Conservation (phyloP, 2,888 invertebrate genomes). For the Cataglyphis rosenhaueri region DNA sequence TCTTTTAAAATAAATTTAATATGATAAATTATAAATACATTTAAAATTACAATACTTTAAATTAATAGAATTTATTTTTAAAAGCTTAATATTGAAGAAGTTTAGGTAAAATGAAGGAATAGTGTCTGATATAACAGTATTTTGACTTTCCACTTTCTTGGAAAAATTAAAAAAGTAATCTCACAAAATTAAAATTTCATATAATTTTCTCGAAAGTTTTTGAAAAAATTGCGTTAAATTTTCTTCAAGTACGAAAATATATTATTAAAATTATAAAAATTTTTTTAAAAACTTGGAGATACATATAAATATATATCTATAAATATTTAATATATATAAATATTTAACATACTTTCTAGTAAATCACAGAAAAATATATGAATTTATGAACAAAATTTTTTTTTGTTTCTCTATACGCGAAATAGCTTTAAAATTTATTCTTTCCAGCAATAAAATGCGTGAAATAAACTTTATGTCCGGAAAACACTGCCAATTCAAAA, state of each 20-base stretch:
- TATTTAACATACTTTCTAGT: not conserved
- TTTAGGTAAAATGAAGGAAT: not conserved
- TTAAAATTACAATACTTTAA: not conserved
- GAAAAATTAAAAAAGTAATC: not conserved
- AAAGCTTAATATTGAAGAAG: not conserved
- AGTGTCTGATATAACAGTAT: not conserved
- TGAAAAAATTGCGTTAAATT: not conserved
- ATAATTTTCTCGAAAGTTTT: not conserved
- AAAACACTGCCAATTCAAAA: not conserved
- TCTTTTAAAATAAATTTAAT: constrained; percentile 3
- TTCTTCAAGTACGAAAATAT: not conserved
- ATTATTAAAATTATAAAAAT: not conserved
- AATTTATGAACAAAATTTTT: not conserved
- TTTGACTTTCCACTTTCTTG: not conserved
- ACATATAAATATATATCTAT: not conserved
- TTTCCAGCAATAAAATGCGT: not conserved
- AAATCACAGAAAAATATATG: not conserved
- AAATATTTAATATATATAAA: not conserved
- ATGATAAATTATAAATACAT: not conserved
- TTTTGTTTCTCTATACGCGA: not conserved
- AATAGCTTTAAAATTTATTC: constrained; percentile 10
- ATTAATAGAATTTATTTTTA: constrained; percentile 7
- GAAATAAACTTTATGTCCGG: not conserved
- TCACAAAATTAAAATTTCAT: not conserved
- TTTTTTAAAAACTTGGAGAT: not conserved